phyloP scores from a whole-genome alignment of 2,113 vertebrate genomes.

The Tautogolabrus adspersus region DNA sequence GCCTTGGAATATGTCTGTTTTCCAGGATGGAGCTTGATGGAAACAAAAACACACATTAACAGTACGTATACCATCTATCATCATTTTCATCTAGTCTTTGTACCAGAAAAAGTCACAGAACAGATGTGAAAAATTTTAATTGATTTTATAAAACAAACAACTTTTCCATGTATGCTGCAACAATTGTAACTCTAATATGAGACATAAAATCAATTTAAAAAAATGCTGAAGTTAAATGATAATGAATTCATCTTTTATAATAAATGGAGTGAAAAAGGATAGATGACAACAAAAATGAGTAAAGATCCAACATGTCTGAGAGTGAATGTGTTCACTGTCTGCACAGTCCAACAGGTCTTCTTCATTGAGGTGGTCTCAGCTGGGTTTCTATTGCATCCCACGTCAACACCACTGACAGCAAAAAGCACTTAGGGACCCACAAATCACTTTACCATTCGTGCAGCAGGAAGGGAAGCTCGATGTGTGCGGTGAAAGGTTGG shows the following conservation, averaged over 20 bases:
- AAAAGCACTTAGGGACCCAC: slow-evolving; percentile 78
- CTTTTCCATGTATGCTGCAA: neutral
- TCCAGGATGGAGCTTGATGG: slow-evolving; percentile 61
- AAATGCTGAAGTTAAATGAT: neutral
- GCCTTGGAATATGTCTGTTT: slow-evolving; percentile 66
- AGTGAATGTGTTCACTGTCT: slow-evolving; percentile 25
- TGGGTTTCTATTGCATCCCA: slow-evolving; percentile 77
- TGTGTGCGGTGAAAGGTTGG: slow-evolving; percentile 61
- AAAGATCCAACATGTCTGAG: slow-evolving; percentile 13
- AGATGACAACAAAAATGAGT: neutral
- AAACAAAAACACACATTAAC: slow-evolving; percentile 68
- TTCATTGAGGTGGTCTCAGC: slow-evolving; percentile 67
- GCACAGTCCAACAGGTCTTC: slow-evolving; percentile 42
- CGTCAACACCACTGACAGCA: slow-evolving; percentile 80
- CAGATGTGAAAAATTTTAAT: neutral
- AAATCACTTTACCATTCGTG: slow-evolving; percentile 82
- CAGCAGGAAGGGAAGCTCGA: slow-evolving; percentile 64
- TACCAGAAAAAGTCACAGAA: neutral
- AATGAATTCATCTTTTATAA: neutral
- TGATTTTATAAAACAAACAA: neutral
- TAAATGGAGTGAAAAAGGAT: neutral
- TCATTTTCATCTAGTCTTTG: slow-evolving; percentile 21
- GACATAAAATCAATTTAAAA: neutral
- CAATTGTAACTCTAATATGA: neutral
- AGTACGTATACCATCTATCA: slow-evolving; percentile 28